A percentile compares a stretch with the other conserved stretches of the same genome.
phyloP scores from a whole-genome alignment of 2,888 invertebrate genomes.

The Cerastis rubricosa region DNA sequence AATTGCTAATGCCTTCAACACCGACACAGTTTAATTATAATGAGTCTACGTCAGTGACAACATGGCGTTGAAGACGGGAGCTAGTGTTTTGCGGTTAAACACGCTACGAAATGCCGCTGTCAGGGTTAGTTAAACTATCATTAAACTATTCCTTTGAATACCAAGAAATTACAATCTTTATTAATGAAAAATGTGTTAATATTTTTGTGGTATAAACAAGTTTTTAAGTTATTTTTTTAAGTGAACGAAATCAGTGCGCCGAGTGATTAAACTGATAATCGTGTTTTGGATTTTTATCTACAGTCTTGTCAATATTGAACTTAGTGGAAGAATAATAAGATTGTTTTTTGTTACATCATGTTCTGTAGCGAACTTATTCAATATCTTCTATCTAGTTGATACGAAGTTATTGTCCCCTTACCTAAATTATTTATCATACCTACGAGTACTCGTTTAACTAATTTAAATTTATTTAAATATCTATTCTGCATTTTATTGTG shows the following conservation, averaged over 20 bases:
- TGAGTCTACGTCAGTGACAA: conserved; percentile 74
- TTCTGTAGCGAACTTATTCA: background rate
- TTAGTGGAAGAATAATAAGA: conserved; percentile 24
- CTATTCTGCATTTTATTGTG: conserved; percentile 26
- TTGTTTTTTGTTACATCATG: conserved; percentile 52
- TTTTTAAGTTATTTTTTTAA: conserved; percentile 12
- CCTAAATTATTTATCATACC: background rate
- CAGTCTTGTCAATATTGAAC: conserved; percentile 51
- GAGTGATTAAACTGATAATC: conserved; percentile 47
- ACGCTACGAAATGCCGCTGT: conserved; percentile 72
- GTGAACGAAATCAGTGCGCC: conserved; percentile 49
- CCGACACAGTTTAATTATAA: conserved; percentile 66
- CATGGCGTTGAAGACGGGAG: conserved; percentile 84
- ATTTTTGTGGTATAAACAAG: background rate
- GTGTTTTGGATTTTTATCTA: conserved; percentile 53
- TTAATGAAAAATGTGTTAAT: background rate
- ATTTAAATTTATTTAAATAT: conserved; percentile 49
- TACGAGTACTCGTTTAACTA: conserved; percentile 5
- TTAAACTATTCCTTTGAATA: background rate
- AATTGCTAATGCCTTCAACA: conserved; percentile 79
- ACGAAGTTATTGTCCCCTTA: conserved; percentile 1
- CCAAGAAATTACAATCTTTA: background rate
- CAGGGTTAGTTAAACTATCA: conserved; percentile 75
- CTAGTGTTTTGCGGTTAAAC: conserved; percentile 78
- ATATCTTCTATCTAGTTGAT: background rate